These are phyloP conservation scores for Pseudeuparius sepicola DNA, from an alignment of 2,888 invertebrate species.

Conservation along the genomic window DNA sequence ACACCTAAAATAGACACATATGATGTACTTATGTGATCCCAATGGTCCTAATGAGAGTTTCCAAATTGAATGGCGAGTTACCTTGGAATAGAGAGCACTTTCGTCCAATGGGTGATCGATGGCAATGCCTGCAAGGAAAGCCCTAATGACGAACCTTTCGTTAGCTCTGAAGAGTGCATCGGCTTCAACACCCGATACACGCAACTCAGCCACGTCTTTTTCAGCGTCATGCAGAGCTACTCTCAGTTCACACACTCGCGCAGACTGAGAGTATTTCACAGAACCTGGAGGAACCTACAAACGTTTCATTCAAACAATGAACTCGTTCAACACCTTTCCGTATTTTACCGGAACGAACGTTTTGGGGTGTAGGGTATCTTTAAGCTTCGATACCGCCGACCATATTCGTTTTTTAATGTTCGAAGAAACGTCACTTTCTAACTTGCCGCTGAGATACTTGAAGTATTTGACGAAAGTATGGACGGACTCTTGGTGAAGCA, in stretches of 20 bases:
- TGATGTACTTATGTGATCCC: no score
- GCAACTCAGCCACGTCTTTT: constrained; percentile 56
- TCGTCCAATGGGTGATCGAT: constrained; percentile 64
- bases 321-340: no score
- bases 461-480: constrained; percentile 60
- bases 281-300: constrained; percentile 69
- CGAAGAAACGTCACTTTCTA: no score
- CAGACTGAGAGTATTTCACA: constrained; percentile 63
- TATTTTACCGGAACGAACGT: no score
- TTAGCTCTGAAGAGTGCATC: constrained; percentile 70
- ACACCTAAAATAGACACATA: constrained; percentile 51
- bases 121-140: constrained; percentile 55
- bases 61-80: constrained; percentile 28
- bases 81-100: constrained; percentile 66
- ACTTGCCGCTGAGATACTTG: constrained; percentile 54
- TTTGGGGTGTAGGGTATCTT: no score
- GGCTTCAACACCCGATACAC: constrained; percentile 57
- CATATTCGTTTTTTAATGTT: no score
- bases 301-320: no score
- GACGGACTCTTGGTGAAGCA: constrained; percentile 63
- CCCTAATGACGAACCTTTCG: constrained; percentile 62
- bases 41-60: no score
- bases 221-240: constrained; percentile 62
- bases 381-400: no score
- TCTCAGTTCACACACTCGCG: constrained; percentile 50